These are phyloP conservation scores for Nothobranchius furzeri DNA, from an alignment of 2,113 vertebrate genomes.

Conservation along the genomic window DNA sequence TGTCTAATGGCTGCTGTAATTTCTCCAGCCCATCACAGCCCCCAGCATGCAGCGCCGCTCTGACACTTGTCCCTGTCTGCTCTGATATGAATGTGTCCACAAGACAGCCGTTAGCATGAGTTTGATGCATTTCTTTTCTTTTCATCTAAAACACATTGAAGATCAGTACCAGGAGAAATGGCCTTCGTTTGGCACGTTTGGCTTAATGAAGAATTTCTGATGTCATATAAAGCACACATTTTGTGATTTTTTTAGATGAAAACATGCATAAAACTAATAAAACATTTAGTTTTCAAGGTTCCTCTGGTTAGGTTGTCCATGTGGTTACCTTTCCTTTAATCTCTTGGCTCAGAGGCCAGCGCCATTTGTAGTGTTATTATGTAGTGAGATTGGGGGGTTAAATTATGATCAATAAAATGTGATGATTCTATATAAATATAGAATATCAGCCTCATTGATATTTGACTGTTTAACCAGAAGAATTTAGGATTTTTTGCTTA, in stretches of 20 bases:
- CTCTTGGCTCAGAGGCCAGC: constrained; percentile 25
- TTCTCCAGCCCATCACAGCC: constrained; percentile 42
- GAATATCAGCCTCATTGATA: no score
- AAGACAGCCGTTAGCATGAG: constrained; percentile 20
- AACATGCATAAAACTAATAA: background rate
- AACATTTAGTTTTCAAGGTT: constrained; percentile 5
- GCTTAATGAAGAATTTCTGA: no score
- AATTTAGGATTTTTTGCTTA: no score
- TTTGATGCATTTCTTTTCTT: constrained; percentile 12
- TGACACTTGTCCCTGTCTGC: constrained; percentile 35
- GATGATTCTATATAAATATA: no score
- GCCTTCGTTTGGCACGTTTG: background rate
- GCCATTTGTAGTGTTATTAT: constrained; percentile 14
- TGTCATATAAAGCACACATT: background rate
- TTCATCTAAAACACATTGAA: background rate
- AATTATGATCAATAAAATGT: no score
- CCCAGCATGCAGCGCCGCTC: constrained; percentile 44
- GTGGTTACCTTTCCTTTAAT: constrained; percentile 37
- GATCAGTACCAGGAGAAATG: background rate
- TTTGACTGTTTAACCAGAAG: no score
- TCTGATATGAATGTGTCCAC: constrained; percentile 37
- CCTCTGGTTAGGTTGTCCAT: background rate
- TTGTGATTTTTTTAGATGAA: background rate
- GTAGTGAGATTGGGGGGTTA: no score
- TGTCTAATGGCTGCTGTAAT: constrained; percentile 44